Conservation (phyloP, 2,797 vertebrate species). For the Chlorospingus semifuscus region DNA sequence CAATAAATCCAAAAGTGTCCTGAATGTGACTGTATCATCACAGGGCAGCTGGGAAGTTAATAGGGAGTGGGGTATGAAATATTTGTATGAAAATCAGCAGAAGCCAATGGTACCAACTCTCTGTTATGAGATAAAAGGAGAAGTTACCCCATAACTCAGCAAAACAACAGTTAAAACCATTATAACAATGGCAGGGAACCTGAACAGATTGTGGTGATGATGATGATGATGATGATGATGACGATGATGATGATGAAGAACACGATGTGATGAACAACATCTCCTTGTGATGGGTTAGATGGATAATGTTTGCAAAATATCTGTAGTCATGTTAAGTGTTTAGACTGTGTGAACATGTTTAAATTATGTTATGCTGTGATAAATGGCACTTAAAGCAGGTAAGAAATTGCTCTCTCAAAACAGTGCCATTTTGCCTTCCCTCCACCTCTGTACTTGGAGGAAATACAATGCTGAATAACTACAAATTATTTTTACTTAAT, state of each 20-base stretch:
- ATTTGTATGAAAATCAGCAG: background rate
- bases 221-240: background rate
- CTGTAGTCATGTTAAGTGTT: background rate
- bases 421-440: background rate
- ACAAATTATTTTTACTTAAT: background rate
- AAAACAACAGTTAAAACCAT: background rate
- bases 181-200: background rate
- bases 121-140: background rate
- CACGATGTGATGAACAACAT: background rate
- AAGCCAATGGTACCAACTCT: background rate
- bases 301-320: background rate
- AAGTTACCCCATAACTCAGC: background rate
- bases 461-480: background rate
- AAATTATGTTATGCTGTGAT: background rate
- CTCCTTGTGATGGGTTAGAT: background rate
- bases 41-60: background rate
- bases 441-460: background rate
- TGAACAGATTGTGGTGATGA: background rate
- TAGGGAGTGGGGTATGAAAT: background rate
- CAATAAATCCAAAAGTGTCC: background rate
- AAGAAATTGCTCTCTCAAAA: background rate
- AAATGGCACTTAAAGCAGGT: background rate
- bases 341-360: background rate
- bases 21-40: background rate
- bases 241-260: background rate